These are phyloP conservation scores for Hydrolagus colliei DNA, from an alignment of 2,797 vertebrate species.

Conservation along the genomic window DNA sequence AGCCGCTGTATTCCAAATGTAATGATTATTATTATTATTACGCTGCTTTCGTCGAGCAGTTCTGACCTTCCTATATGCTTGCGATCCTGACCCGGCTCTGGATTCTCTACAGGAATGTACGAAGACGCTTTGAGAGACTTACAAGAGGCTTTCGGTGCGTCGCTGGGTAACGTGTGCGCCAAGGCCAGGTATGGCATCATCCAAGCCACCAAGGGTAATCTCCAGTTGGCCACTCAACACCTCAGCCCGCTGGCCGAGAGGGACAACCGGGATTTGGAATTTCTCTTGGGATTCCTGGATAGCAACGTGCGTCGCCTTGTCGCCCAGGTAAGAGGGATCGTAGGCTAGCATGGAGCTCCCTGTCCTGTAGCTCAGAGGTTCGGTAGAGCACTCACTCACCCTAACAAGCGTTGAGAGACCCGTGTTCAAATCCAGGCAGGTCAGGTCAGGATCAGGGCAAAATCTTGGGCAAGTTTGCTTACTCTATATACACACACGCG, in stretches of 20 bases:
- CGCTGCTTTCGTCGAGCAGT: too few relatives aligned
- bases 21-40: too few relatives aligned
- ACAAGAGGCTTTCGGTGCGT: constrained; percentile 58
- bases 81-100: too few relatives aligned
- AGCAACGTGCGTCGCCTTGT: constrained; percentile 55
- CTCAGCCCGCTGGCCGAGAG: constrained; percentile 66
- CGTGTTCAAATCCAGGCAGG: too few relatives aligned
- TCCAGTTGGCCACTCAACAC: constrained; percentile 51
- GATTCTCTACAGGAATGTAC: constrained; percentile 53
- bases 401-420: too few relatives aligned
- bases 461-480: too few relatives aligned
- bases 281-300: constrained; percentile 67
- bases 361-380: background rate
- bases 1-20: too few relatives aligned
- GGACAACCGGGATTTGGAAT: constrained; percentile 56
- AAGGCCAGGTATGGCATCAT: constrained; percentile 71
- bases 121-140: constrained; percentile 65
- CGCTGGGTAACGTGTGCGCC: constrained; percentile 56
- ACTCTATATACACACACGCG: too few relatives aligned
- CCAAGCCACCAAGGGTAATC: constrained; percentile 62
- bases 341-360: too few relatives aligned
- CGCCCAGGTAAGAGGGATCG: constrained; percentile 61
- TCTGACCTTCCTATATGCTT: too few relatives aligned
- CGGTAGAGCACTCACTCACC: background rate
- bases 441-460: too few relatives aligned